Evolutionary conservation across 2,113 vertebrate species (phyloP).

Genomic region (Sitta europaea): DNA sequence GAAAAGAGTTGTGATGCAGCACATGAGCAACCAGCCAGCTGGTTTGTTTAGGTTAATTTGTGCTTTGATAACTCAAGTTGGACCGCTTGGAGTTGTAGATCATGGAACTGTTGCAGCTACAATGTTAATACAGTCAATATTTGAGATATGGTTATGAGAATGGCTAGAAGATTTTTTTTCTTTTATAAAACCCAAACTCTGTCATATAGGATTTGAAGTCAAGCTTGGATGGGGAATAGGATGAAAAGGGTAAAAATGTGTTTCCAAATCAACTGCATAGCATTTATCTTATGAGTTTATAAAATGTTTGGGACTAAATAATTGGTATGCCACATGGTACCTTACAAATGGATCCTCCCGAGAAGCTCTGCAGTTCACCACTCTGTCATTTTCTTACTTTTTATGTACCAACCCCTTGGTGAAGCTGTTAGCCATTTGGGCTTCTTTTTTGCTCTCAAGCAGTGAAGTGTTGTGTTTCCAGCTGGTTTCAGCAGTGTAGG

Average conservation of each 20-base stretch:
- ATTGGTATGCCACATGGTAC: background rate
- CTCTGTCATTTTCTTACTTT: background rate
- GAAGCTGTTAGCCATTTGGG: background rate
- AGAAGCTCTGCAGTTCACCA: background rate
- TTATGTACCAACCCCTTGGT: background rate
- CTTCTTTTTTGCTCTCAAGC: background rate
- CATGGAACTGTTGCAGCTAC: background rate
- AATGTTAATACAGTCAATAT: background rate
- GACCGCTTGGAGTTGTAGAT: background rate
- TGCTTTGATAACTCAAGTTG: background rate
- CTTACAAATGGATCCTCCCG: background rate
- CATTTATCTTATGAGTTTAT: background rate
- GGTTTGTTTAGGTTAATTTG: background rate
- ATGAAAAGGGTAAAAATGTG: background rate
- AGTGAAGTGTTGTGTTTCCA: background rate
- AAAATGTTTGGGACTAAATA: background rate
- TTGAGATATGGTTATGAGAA: background rate
- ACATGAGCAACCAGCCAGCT: rapidly evolving
- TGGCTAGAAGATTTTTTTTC: background rate
- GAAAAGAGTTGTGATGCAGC: background rate
- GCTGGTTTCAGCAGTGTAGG: background rate
- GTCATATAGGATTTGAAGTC: background rate
- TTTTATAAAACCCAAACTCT: background rate
- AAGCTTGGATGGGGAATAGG: background rate
- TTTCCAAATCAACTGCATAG: background rate